Evolutionary conservation across 2,113 vertebrate species (phyloP).

Genomic region (Elanoides forficatus): DNA sequence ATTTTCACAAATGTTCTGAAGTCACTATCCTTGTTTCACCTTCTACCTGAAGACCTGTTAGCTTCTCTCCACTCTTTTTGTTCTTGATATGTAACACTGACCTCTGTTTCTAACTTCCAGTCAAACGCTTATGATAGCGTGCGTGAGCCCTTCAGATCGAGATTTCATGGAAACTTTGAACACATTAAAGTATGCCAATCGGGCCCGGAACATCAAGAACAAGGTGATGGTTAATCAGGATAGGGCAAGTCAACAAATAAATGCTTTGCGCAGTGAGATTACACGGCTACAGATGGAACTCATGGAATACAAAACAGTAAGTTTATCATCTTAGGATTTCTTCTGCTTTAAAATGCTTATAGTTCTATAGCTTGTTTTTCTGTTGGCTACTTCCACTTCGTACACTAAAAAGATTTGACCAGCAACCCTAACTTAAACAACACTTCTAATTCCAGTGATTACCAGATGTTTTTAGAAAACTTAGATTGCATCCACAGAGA

Average conservation of each 20-base stretch:
- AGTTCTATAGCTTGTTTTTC: background rate
- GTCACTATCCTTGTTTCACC: background rate
- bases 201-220: conserved; percentile 98
- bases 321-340: background rate
- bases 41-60: background rate
- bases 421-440: background rate
- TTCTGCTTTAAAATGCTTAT: background rate
- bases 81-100: background rate
- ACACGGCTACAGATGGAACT: conserved; percentile 96
- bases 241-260: conserved; percentile 94
- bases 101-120: conserved; percentile 69
- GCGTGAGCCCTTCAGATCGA: conserved; percentile 94
- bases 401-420: background rate
- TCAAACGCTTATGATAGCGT: conserved; percentile 97
- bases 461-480: background rate
- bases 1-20: background rate
- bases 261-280: conserved; percentile 89
- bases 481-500: background rate
- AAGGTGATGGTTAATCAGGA: conserved; percentile 97
- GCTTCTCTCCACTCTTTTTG: background rate
- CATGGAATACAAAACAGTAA: conserved; percentile 97
- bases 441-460: background rate
- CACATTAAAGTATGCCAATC: conserved; percentile 93
- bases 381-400: background rate
- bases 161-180: conserved; percentile 99